Evolutionary conservation across 2,113 vertebrate genomes (phyloP).

Genomic region (Ramphastos sulfuratus): DNA sequence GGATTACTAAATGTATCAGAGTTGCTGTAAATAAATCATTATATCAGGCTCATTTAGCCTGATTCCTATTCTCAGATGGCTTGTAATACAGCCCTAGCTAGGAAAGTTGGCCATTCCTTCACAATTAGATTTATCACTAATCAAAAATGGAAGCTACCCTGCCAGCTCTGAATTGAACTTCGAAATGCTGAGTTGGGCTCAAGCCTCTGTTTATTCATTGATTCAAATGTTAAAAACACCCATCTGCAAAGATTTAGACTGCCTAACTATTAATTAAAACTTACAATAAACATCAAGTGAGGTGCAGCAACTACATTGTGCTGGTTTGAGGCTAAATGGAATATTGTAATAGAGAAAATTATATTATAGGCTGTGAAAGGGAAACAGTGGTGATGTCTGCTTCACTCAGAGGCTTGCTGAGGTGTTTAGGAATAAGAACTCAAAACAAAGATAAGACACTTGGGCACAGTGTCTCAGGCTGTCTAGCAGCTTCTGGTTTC

Average conservation of each 20-base stretch:
- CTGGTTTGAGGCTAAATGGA: no score
- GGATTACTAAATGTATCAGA: conserved; percentile 40
- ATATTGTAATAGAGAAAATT: no score
- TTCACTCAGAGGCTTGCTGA: no score
- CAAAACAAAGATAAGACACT: no score
- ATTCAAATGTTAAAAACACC: not conserved
- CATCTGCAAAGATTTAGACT: conserved; percentile 14
- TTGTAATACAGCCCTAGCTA: not conserved
- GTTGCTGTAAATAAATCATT: conserved; percentile 64
- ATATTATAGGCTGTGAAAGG: no score
- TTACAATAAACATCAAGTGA: not conserved
- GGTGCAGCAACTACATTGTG: not conserved
- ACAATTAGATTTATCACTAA: conserved; percentile 52
- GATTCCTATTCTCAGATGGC: conserved; percentile 34
- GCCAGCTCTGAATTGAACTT: not conserved
- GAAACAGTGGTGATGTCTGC: no score
- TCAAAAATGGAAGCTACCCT: conserved; percentile 27
- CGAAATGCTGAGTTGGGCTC: not conserved
- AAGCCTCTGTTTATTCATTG: not conserved
- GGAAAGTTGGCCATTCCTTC: conserved; percentile 39
- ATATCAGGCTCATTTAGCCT: conserved; percentile 52
- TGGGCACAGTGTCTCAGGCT: no score
- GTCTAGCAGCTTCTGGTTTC: no score
- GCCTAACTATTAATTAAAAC: conserved; percentile 19
- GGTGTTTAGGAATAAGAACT: no score